Percentiles rank a stretch among this genome's conserved stretches.
These are phyloP conservation scores for Iphiclides podalirius DNA, from an alignment of 2,888 invertebrate species.

Conservation along the genomic window DNA sequence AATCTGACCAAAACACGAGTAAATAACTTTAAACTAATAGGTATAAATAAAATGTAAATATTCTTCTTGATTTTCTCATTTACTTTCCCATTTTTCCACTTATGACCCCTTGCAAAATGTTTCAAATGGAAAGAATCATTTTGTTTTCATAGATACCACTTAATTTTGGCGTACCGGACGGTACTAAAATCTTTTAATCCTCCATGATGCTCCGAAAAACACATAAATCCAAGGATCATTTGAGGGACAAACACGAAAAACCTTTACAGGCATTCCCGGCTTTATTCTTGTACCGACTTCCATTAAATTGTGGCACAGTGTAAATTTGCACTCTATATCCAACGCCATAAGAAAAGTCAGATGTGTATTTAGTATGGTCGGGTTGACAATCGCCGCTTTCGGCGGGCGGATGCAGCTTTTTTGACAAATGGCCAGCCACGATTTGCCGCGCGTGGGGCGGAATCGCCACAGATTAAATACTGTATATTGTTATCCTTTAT, in stretches of 20 bases:
- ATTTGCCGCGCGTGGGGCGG: constrained; percentile 76
- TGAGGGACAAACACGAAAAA: constrained; percentile 36
- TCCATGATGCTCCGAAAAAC: no score
- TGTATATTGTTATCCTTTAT: no score
- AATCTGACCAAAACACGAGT: no score
- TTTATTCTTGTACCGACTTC: constrained; percentile 7
- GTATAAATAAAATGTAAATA: no score
- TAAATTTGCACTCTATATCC: constrained; percentile 40
- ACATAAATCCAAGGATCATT: neutral
- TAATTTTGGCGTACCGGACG: no score
- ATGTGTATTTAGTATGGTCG: constrained; percentile 35
- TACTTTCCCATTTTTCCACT: no score
- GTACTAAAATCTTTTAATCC: no score
- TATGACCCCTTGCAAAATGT: no score
- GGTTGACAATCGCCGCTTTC: constrained; percentile 66
- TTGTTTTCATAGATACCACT: no score
- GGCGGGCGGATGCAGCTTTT: constrained; percentile 75
- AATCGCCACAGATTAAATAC: constrained; percentile 49
- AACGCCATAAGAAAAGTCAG: constrained; percentile 35
- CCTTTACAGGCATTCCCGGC: neutral
- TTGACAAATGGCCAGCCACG: constrained; percentile 77
- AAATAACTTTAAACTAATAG: no score
- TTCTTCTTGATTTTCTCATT: no score
- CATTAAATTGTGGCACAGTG: constrained; percentile 4
- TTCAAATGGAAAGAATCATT: no score